A percentile compares a stretch with the other conserved stretches of the same genome.
These are phyloP conservation scores for Dunckerocampus dactyliophorus DNA, from an alignment of 2,113 vertebrate species.

Conservation along the genomic window DNA sequence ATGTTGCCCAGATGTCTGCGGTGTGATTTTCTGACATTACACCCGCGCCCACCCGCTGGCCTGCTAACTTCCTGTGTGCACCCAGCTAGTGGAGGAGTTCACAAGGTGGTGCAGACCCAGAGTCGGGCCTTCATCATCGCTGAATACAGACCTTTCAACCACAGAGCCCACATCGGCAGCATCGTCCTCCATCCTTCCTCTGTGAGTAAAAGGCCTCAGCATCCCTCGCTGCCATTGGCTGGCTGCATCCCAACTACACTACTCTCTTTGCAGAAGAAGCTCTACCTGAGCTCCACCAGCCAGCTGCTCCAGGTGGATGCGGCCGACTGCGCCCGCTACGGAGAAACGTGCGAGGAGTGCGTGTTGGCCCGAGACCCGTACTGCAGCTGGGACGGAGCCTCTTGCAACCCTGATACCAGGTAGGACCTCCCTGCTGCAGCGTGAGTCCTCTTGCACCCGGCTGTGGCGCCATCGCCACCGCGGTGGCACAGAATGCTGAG, in stretches of 20 bases:
- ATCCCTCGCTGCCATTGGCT: background rate
- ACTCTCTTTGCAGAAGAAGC: slow-evolving; percentile 48
- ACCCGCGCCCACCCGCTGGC: background rate
- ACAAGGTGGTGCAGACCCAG: slow-evolving; percentile 51
- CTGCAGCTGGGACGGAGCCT: slow-evolving; percentile 50
- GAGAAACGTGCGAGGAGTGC: slow-evolving; percentile 44
- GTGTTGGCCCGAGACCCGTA: slow-evolving; percentile 66
- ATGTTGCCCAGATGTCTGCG: background rate
- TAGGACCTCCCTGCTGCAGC: slow-evolving; percentile 12
- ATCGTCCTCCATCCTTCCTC: slow-evolving; percentile 34
- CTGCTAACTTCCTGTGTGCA: background rate
- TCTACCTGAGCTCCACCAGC: slow-evolving; percentile 45
- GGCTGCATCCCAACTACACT: background rate
- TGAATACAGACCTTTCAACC: slow-evolving; percentile 48
- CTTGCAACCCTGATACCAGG: background rate
- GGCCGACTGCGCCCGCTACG: slow-evolving; percentile 51
- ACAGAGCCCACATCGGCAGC: slow-evolving; percentile 10
- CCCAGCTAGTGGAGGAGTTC: slow-evolving; percentile 58
- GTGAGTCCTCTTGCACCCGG: background rate
- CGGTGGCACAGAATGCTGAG: background rate
- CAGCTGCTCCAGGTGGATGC: slow-evolving; percentile 64
- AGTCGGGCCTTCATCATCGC: slow-evolving; percentile 47
- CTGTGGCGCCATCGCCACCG: background rate
- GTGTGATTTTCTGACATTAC: background rate
- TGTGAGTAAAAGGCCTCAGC: slow-evolving; percentile 47